phyloP scores from a whole-genome alignment of 2,113 vertebrate genomes.

The Tympanuchus pallidicinctus region DNA sequence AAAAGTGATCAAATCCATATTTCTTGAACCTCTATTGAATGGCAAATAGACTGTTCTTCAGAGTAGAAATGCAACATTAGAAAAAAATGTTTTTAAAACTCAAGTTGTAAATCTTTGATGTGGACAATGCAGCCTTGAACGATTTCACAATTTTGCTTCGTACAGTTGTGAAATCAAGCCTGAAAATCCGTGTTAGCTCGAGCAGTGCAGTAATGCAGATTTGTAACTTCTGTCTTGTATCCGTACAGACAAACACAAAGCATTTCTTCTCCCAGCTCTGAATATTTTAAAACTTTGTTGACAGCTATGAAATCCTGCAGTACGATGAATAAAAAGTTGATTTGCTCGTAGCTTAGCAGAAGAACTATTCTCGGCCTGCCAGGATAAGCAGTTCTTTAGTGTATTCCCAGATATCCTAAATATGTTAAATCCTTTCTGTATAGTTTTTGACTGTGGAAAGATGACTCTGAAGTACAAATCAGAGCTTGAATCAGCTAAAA shows the following conservation, averaged over 20 bases:
- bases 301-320: slow-evolving; percentile 63
- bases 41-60: slow-evolving; percentile 48
- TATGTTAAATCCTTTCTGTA: background rate
- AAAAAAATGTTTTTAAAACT: slow-evolving; percentile 36
- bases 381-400: slow-evolving; percentile 1
- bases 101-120: slow-evolving; percentile 55
- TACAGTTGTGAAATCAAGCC: slow-evolving; percentile 62
- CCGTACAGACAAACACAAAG: slow-evolving; percentile 23
- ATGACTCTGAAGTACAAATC: slow-evolving; percentile 36
- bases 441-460: background rate
- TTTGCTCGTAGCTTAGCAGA: slow-evolving; percentile 46
- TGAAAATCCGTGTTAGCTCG: slow-evolving; percentile 47
- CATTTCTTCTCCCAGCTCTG: slow-evolving; percentile 7
- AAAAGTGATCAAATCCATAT: background rate
- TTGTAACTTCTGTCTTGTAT: slow-evolving; percentile 52
- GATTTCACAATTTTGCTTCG: slow-evolving; percentile 22
- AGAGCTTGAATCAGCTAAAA: slow-evolving; percentile 45
- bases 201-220: slow-evolving; percentile 29
- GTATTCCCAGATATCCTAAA: background rate
- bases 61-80: slow-evolving; percentile 42
- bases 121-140: slow-evolving; percentile 28
- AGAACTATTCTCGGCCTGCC: background rate
- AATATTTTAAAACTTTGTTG: slow-evolving; percentile 58
- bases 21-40: slow-evolving; percentile 9
- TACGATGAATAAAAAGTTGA: slow-evolving; percentile 46